Base-by-base conservation (phyloP, 2,113 vertebrate genomes). In the Pontoporia blainvillei region DNA sequence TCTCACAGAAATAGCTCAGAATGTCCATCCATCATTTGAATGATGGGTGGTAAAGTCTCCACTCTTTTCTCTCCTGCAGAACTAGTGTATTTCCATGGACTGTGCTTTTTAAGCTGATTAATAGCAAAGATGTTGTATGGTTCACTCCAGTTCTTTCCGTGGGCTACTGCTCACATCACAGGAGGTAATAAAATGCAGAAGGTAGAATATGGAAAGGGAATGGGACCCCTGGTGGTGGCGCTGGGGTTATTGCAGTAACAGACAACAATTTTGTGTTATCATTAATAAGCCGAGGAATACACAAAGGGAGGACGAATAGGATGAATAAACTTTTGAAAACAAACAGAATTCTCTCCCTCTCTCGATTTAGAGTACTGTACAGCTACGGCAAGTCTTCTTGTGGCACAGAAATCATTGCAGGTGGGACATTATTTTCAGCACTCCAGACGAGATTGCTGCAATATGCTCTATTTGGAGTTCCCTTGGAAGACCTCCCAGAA, bases 1-100 rank as follows among this genome's bases (percentile, higher is more conserved):
- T 98, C 98, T 98, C 94, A 13, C 95, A 97, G 94, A 98, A 98
- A 98, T 44, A 88, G 86, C 88, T 98, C 66, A 83, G 86, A 31
- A 39, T 98, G 97, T 98, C 97, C 98, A 98, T 98, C 98, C 94
- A 98, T 98, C 98, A 98, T 96, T 92, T 96, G 95, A 97, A 98
- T 96, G 97, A 98, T 91, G 85, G 92, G 73, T 95, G 62, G 86
- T 97, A 94, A 98, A 98, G 95, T 52, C 78, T 92, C 34, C n/a
- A 6, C 0, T 91, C 81, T 87, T 97, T 88, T 85, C 62, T 46
- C 73, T 83, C 39, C 31, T 73, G 31, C 36, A 72, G 86, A 97
- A 95, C 82, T 81, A 93, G 75, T 95, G 62, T 94, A 34, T 97
- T 98, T 98, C 97, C 96, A 97, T 71, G 92, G 91, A 91, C 94